A percentile compares a stretch with the other conserved stretches of the same genome.
These are phyloP conservation scores for Dendrocincla tyrannina DNA, from an alignment of 2,797 vertebrate genomes.

Conservation along the genomic window DNA sequence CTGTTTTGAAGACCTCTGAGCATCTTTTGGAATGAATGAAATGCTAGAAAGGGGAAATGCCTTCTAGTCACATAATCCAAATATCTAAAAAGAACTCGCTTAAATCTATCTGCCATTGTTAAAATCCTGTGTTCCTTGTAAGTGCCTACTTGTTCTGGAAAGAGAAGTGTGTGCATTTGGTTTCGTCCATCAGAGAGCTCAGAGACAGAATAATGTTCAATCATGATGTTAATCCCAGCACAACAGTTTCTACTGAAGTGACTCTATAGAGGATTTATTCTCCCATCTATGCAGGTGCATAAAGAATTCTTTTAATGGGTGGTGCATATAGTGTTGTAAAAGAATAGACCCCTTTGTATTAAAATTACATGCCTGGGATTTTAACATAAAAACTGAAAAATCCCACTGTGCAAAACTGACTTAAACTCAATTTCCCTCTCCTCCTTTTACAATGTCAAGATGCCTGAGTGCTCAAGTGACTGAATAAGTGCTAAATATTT, in stretches of 20 bases:
- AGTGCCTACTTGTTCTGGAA: background rate
- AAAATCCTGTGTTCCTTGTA: background rate
- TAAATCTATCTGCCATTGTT: background rate
- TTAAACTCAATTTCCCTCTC: conserved; percentile 63
- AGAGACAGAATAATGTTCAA: conserved; percentile 30
- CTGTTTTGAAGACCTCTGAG: background rate
- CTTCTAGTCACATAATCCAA: background rate
- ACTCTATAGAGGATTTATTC: conserved; percentile 45
- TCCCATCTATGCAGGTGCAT: conserved; percentile 23
- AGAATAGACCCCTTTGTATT: conserved; percentile 55
- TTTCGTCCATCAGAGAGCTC: background rate
- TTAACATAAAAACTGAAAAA: conserved; percentile 67
- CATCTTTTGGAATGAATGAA: background rate
- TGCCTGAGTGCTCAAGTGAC: conserved; percentile 69
- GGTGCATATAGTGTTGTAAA: background rate
- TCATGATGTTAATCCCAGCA: conserved; percentile 44
- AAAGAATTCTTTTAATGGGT: conserved; percentile 51
- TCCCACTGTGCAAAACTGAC: conserved; percentile 62
- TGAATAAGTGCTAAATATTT: conserved; percentile 80
- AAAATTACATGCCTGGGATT: conserved; percentile 62
- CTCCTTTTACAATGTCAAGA: conserved; percentile 71
- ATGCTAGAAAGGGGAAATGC: background rate
- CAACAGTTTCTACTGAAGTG: conserved; percentile 24
- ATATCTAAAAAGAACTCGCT: background rate
- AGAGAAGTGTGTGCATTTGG: background rate